These are phyloP conservation scores for Pandemis heparana DNA, from an alignment of 2,888 invertebrate species.

Conservation along the genomic window DNA sequence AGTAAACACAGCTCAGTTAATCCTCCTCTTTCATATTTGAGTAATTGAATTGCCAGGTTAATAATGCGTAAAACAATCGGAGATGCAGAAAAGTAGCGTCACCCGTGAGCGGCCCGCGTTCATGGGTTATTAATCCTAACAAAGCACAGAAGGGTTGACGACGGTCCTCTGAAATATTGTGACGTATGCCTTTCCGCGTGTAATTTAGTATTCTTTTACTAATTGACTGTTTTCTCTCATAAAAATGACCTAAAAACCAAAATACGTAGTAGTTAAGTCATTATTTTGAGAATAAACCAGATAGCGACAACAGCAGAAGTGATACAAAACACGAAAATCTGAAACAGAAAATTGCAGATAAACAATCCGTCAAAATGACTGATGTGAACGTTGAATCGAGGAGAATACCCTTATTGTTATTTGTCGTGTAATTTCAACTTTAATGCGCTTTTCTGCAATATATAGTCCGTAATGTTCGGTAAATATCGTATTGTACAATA, in stretches of 20 bases:
- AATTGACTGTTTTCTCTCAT: neutral
- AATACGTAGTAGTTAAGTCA: too few species aligned
- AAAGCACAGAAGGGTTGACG: slow-evolving; percentile 82
- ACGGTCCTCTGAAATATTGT: slow-evolving; percentile 76
- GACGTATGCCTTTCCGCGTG: slow-evolving; percentile 56
- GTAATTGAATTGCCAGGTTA: slow-evolving; percentile 83
- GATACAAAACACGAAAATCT: too few species aligned
- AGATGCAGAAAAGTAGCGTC: slow-evolving; percentile 75
- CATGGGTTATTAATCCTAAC: slow-evolving; percentile 83
- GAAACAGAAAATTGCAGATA: neutral
- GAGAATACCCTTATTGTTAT: slow-evolving; percentile 32
- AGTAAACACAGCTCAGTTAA: slow-evolving; percentile 45
- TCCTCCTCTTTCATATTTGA: slow-evolving; percentile 71
- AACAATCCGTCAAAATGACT: slow-evolving; percentile 11
- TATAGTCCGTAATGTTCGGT: slow-evolving; percentile 64
- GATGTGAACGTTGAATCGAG: slow-evolving; percentile 27
- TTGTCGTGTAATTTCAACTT: slow-evolving; percentile 50
- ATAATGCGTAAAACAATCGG: slow-evolving; percentile 84
- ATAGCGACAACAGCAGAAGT: neutral
- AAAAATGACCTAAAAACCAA: neutral
- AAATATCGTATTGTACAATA: slow-evolving; percentile 72
- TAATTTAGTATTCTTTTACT: slow-evolving; percentile 20
- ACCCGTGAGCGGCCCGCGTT: slow-evolving; percentile 65
- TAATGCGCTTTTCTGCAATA: slow-evolving; percentile 48
- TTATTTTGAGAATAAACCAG: neutral